Conservation (phyloP, 2,113 vertebrate species). For the Amblyornis subalaris region DNA sequence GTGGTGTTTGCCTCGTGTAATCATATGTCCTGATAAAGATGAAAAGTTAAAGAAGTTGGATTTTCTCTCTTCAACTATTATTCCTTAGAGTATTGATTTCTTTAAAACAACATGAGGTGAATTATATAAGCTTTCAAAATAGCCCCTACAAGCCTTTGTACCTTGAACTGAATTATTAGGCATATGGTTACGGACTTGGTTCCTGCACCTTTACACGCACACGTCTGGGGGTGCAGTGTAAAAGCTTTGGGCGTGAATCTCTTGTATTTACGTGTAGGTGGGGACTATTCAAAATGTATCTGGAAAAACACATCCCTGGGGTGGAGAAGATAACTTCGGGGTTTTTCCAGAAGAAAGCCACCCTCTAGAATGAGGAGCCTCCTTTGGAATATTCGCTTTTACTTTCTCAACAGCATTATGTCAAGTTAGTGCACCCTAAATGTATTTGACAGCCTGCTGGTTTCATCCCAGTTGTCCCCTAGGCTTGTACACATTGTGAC, state of each 20-base stretch:
- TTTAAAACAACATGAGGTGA: not conserved
- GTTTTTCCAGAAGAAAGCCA: not conserved
- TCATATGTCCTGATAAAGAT: not conserved
- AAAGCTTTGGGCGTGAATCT: conserved; percentile 8
- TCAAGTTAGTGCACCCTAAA: not conserved
- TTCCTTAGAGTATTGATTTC: not conserved
- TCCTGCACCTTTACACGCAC: not conserved
- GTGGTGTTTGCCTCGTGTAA: not conserved
- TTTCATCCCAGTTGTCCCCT: not conserved
- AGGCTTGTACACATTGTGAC: not conserved
- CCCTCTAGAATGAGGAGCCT: not conserved
- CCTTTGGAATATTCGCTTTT: not conserved
- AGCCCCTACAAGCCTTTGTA: not conserved
- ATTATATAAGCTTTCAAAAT: not conserved
- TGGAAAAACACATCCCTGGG: not conserved
- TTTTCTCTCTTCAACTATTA: not conserved
- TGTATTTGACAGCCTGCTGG: not conserved
- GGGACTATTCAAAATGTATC: not conserved
- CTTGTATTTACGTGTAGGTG: not conserved
- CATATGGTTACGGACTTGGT: not conserved
- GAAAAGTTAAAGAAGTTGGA: not conserved
- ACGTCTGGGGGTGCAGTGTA: not conserved
- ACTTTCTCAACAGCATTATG: not conserved
- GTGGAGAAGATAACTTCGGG: not conserved
- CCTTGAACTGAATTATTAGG: not conserved